A percentile compares a stretch with the other conserved stretches of the same genome.
Conservation (phyloP, 2,888 invertebrate species). For the Volucella bombylans region DNA sequence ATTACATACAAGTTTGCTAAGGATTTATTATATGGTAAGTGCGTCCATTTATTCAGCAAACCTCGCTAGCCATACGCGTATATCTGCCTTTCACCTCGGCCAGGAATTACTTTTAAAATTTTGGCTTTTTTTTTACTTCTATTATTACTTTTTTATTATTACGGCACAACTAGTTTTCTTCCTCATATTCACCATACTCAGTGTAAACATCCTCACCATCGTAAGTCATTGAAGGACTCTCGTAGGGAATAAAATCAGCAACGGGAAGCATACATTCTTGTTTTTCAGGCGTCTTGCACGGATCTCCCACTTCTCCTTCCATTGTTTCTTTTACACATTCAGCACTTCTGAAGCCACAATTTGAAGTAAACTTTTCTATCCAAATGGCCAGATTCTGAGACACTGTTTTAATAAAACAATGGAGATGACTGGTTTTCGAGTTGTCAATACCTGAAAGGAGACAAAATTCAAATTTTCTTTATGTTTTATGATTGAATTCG, state of each 20-base stretch:
- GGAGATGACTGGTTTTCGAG: conserved; percentile 77
- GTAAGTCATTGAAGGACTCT: conserved; percentile 24
- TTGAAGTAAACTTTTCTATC: conserved; percentile 80
- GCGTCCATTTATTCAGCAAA: too few relatives aligned
- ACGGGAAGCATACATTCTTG: conserved; percentile 78
- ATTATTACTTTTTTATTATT: conserved; percentile 23
- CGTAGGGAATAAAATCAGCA: conserved; percentile 78
- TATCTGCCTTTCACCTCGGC: background rate
- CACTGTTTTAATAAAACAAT: conserved; percentile 79
- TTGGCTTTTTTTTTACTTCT: background rate
- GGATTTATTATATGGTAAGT: too few relatives aligned
- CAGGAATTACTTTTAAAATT: background rate
- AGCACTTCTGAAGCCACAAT: conserved; percentile 78
- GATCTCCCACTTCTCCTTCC: background rate
- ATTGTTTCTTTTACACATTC: conserved; percentile 41
- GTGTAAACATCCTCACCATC: conserved; percentile 51
- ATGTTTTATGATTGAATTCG: background rate
- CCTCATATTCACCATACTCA: conserved; percentile 72
- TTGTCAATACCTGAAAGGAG: conserved; percentile 77
- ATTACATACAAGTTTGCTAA: too few relatives aligned
- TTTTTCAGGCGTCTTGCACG: conserved; percentile 40
- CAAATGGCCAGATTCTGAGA: conserved; percentile 80
- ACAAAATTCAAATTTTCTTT: background rate
- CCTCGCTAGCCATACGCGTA: too few relatives aligned
- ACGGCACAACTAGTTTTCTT: conserved; percentile 49